Evolutionary conservation across 2,113 vertebrate genomes (phyloP).

Genomic region (Myanophis thanlyinensis): DNA sequence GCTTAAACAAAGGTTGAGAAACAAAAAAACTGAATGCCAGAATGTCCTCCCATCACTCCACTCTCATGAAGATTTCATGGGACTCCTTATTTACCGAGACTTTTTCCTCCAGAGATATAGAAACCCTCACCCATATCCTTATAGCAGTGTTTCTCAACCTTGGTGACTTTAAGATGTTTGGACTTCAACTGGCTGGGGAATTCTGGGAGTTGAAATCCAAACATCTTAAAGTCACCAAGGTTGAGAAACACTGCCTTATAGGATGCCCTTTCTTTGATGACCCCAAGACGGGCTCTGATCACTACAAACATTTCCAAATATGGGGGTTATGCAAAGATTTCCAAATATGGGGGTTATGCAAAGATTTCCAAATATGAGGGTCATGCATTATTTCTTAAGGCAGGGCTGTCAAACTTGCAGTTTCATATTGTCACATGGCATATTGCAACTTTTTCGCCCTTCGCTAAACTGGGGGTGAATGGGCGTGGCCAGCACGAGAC

Average conservation of each 20-base stretch:
- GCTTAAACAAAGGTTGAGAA: neutral
- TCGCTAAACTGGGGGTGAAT: no score
- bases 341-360: neutral
- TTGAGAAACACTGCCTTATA: neutral
- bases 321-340: no score
- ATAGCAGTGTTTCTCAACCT: no score
- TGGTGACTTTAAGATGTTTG: no score
- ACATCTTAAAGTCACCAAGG: no score
- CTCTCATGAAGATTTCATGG: neutral
- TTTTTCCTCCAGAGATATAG: neutral
- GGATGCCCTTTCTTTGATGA: neutral
- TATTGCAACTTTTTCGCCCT: no score
- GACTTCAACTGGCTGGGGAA: no score
- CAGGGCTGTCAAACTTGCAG: no score
- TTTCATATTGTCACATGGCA: no score
- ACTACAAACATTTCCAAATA: neutral
- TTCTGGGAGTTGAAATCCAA: no score
- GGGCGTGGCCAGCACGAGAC: no score
- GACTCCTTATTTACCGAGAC: neutral
- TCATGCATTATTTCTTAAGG: neutral
- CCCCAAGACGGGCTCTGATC: neutral
- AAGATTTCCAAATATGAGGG: no score
- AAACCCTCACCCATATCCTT: neutral
- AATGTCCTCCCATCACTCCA: neutral
- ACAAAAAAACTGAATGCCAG: neutral